Conservation (phyloP, 2,113 vertebrate genomes). For the Nothoprocta perdicaria region DNA sequence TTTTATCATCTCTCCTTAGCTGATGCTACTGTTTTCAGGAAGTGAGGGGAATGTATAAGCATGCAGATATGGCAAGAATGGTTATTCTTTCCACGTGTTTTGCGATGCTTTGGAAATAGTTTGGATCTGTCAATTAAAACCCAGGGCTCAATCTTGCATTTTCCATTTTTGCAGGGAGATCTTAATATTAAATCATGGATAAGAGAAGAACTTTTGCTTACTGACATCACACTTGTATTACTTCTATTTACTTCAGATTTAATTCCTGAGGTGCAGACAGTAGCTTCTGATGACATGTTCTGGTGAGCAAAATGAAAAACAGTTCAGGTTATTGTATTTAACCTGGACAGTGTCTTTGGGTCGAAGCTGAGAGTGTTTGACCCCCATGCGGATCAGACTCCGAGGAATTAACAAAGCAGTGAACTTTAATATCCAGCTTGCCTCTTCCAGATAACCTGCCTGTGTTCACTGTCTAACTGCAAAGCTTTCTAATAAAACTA, state of each 20-base stretch:
- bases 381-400: not conserved
- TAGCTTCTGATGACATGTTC: not conserved
- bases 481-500: slow-evolving; percentile 5
- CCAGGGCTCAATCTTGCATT: not conserved
- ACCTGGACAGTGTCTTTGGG: not conserved
- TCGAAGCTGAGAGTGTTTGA: slow-evolving; percentile 3
- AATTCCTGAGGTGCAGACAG: not conserved
- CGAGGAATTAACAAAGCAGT: slow-evolving; percentile 31
- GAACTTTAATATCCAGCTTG: slow-evolving; percentile 11
- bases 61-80: not conserved
- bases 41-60: not conserved
- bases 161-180: not conserved
- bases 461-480: not conserved
- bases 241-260: not conserved
- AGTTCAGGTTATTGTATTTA: not conserved
- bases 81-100: not conserved
- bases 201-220: not conserved
- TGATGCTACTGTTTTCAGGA: not conserved
- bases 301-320: slow-evolving; percentile 28
- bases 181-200: not conserved
- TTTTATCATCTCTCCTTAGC: slow-evolving; percentile 25
- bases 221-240: not conserved
- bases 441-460: not conserved
- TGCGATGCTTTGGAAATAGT: not conserved
- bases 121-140: not conserved